phyloP scores from a whole-genome alignment of 2,888 invertebrate genomes.

The Lithophane semibrunnea region DNA sequence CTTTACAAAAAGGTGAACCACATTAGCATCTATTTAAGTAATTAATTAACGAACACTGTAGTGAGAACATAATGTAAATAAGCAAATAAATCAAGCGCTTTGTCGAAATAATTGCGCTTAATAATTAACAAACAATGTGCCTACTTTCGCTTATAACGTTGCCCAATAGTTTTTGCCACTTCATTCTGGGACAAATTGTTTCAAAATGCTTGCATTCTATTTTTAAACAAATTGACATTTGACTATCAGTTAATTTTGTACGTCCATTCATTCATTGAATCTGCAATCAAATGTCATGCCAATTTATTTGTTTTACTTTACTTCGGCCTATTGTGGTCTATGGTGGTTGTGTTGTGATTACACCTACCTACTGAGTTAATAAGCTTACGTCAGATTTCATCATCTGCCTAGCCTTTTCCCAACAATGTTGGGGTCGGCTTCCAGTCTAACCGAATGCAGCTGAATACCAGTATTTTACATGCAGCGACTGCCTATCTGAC shows the following conservation, averaged over 20 bases:
- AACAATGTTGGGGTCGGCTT: no score
- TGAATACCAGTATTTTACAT: no score
- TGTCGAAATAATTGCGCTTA: slow-evolving; percentile 22
- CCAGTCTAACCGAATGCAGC: no score
- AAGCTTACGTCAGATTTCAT: no score
- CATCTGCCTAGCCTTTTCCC: no score
- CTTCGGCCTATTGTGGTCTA: not conserved
- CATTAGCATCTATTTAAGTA: not conserved
- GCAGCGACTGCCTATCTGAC: no score
- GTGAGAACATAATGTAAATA: slow-evolving; percentile 23
- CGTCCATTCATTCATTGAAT: not conserved
- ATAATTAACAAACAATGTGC: slow-evolving; percentile 44
- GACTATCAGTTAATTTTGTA: not conserved
- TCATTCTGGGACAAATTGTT: slow-evolving; percentile 1
- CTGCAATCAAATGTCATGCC: not conserved
- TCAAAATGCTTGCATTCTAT: slow-evolving; percentile 10
- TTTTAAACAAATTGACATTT: slow-evolving; percentile 10
- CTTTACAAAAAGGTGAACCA: not conserved
- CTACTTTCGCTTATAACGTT: slow-evolving; percentile 18
- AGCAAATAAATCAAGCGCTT: slow-evolving; percentile 19
- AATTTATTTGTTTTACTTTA: not conserved
- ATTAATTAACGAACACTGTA: not conserved
- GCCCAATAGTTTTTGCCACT: slow-evolving; percentile 5
- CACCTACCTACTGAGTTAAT: not conserved
- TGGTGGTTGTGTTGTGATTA: not conserved